phyloP scores from a whole-genome alignment of 2,888 invertebrate genomes.

The Sinelater perroti region DNA sequence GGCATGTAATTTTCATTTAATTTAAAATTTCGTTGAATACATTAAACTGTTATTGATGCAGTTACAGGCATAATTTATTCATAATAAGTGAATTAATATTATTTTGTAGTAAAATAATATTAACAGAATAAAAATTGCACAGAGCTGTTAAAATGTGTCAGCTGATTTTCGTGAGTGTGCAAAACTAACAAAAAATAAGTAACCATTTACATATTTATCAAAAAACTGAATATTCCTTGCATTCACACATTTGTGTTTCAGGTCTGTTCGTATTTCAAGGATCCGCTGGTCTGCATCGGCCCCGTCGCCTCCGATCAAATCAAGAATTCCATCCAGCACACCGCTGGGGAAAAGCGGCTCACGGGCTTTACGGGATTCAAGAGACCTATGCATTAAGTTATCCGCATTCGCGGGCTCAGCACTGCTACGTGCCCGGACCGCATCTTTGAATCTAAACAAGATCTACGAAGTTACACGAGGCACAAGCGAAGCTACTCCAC shows the following conservation, averaged over 20 bases:
- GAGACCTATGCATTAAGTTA: slow-evolving; percentile 58
- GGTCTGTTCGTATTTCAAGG: slow-evolving; percentile 93
- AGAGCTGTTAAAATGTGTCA: no score
- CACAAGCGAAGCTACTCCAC: slow-evolving; percentile 9
- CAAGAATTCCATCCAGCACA: slow-evolving; percentile 75
- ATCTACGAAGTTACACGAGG: slow-evolving; percentile 29
- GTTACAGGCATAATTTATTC: no score
- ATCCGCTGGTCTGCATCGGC: slow-evolving; percentile 86
- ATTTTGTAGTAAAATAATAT: no score
- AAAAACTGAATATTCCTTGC: neutral
- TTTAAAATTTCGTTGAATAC: no score
- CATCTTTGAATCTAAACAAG: slow-evolving; percentile 24
- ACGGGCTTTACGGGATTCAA: slow-evolving; percentile 66
- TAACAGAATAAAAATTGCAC: no score
- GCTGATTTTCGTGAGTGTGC: no score
- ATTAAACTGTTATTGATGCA: no score
- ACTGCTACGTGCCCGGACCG: slow-evolving; percentile 15
- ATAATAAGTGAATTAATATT: no score
- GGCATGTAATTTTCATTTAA: no score
- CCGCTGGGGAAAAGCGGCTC: slow-evolving; percentile 82
- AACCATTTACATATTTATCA: no score
- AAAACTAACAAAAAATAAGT: no score
- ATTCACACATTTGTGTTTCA: slow-evolving; percentile 51
- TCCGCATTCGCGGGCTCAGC: no score
- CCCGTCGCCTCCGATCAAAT: slow-evolving; percentile 83